These are phyloP conservation scores for Spea hammondii DNA, from an alignment of 2,797 vertebrate species.

Conservation along the genomic window DNA sequence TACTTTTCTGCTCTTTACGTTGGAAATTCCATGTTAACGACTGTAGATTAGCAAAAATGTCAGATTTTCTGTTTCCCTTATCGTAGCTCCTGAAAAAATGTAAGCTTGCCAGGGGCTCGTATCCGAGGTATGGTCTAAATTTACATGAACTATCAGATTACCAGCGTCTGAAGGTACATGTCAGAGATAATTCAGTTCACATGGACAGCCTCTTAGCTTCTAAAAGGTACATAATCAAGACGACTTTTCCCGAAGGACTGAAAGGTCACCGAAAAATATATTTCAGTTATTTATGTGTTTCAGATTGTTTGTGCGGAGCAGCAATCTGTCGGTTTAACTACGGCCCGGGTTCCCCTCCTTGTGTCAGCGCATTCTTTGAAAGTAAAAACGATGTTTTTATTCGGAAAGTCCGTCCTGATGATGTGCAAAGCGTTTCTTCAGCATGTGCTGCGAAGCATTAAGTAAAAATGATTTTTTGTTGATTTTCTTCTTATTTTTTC, in stretches of 20 bases:
- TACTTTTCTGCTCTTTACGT: conserved; percentile 70
- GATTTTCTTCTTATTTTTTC: conserved; percentile 19
- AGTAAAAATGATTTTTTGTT: conserved; percentile 12
- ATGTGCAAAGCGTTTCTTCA: conserved; percentile 8
- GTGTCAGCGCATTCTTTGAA: neutral
- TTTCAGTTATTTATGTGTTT: conserved; percentile 45
- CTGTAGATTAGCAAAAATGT: conserved; percentile 69
- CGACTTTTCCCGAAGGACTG: conserved; percentile 67
- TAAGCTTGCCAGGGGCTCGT: conserved; percentile 66
- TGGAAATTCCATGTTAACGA: conserved; percentile 69
- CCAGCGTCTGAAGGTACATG: conserved; percentile 78
- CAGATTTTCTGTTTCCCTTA: conserved; percentile 65
- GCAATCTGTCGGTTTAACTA: conserved; percentile 2
- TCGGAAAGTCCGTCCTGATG: neutral
- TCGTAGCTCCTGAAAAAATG: conserved; percentile 70
- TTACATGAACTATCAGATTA: conserved; percentile 82
- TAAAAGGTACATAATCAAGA: conserved; percentile 72
- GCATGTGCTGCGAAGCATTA: conserved; percentile 31
- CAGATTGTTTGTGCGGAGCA: conserved; percentile 3
- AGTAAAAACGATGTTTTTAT: conserved; percentile 26
- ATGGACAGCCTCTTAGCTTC: conserved; percentile 74
- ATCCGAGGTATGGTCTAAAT: conserved; percentile 79
- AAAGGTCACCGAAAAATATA: conserved; percentile 65
- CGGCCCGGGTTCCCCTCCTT: conserved; percentile 8
- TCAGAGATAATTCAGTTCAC: conserved; percentile 86